A percentile compares a stretch with the other conserved stretches of the same genome.
phyloP scores from a whole-genome alignment of 2,888 invertebrate genomes.

The Meiosimyza platycephala region DNA sequence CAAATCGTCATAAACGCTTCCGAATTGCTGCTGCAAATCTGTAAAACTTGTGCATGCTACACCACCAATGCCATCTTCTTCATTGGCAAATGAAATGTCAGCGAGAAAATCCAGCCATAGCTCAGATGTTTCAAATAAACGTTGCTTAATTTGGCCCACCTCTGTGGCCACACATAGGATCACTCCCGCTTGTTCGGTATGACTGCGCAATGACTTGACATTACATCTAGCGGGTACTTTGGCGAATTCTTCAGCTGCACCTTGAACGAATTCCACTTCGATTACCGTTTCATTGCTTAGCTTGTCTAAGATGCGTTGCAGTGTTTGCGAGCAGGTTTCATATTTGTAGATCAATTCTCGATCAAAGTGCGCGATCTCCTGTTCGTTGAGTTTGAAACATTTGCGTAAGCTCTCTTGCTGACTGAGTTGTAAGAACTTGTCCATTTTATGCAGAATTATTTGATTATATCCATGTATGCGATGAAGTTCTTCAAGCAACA shows the following conservation, averaged over 20 bases:
- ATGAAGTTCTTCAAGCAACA: conserved; percentile 32
- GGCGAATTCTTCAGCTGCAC: conserved; percentile 39
- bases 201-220: conserved; percentile 38
- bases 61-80: not conserved
- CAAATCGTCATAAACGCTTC: conserved; percentile 23
- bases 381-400: conserved; percentile 47
- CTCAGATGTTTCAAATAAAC: conserved; percentile 34
- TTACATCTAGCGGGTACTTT: conserved; percentile 41
- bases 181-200: conserved; percentile 37
- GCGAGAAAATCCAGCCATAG: conserved; percentile 42
- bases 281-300: conserved; percentile 40
- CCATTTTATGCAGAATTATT: not conserved
- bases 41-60: not conserved
- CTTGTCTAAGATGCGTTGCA: conserved; percentile 40
- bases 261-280: conserved; percentile 42
- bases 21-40: conserved; percentile 35
- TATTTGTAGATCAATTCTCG: conserved; percentile 45
- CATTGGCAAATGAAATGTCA: conserved; percentile 32
- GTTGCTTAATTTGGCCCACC: conserved; percentile 47
- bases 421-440: conserved; percentile 12
- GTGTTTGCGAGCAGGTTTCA: conserved; percentile 39
- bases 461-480: conserved; percentile 30
- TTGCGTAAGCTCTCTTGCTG: conserved; percentile 33
- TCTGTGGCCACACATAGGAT: conserved; percentile 46
- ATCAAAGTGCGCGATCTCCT: conserved; percentile 47